Conservation (phyloP, 2,113 vertebrate species). For the Ahaetulla prasina region DNA sequence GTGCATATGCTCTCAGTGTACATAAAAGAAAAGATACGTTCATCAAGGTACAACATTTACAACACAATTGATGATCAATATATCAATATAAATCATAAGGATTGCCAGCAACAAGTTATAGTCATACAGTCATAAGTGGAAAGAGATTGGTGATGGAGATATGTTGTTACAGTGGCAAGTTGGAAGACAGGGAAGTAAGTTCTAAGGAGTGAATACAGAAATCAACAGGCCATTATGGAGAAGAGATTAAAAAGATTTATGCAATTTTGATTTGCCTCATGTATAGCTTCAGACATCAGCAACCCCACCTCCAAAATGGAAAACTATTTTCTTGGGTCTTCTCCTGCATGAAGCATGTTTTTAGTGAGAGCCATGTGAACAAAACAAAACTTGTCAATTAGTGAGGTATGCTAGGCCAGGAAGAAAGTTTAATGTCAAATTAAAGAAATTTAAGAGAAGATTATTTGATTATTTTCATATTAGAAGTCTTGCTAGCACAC, state of each 20-base stretch:
- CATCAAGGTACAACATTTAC: no score
- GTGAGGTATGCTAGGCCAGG: neutral
- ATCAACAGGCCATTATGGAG: neutral
- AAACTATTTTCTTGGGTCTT: neutral
- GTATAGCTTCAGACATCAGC: neutral
- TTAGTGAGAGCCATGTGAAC: neutral
- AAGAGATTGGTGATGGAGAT: no score
- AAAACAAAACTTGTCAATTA: neutral
- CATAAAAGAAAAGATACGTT: no score
- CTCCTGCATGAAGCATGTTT: neutral
- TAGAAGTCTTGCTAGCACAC: neutral
- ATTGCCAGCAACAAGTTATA: no score
- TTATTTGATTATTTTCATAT: neutral
- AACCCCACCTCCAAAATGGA: neutral
- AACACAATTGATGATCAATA: no score
- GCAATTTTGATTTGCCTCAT: neutral
- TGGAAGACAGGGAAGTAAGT: neutral
- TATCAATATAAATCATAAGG: no score
- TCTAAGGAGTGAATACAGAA: neutral
- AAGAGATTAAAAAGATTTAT: neutral
- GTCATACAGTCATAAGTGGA: no score
- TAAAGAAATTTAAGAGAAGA: neutral
- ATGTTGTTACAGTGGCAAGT: neutral
- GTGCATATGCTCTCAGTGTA: no score
- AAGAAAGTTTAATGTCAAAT: neutral